Evolutionary conservation across 2,797 vertebrate species (phyloP), one percentile per base, ranked within the genome.

Genomic region (Danio choprae): DNA sequence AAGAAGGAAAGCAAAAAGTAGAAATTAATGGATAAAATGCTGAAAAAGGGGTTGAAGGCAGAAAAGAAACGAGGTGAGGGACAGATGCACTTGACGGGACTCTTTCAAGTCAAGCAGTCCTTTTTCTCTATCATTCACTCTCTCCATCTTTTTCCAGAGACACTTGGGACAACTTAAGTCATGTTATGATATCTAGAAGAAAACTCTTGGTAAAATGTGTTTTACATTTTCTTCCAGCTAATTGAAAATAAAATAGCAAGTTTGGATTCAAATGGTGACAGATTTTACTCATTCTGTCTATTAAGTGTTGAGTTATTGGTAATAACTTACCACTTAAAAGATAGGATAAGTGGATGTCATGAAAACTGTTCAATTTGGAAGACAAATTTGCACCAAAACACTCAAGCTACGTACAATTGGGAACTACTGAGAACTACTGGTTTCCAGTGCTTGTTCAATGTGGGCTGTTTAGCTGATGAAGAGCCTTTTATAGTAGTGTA

Each of bases 51-150:
- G 89, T 90, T 90, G 90, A 92, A 93, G 92, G 90, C 91, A 92
- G 92, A 90, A 92, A 90, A 87, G 92, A 93, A 90, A 90, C 5
- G 88, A 92, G 90, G 87, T 84, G 91, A 87, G 90, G 93, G 94
- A 93, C 93, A 94, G 94, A 94, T 94, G 94, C 93, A 94, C 94
- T 95, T 94, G 90, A 93, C 92, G 90, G 94, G 95, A 92, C 92
- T 89, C 92, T 43, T 64, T 77, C 87, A 92, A 90, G 91, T 90
- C 93, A 93, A 90, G 91, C 90, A 92, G 91, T 89, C 90, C 91
- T 91, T 91, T 90, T 90, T 91, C 81, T 91, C 89, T 89, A 80
- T 81, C 58, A 46, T 46, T 20, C 44, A 55, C 78, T 48, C 63
- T n/a, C 62, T 74, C 48, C 41, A 46, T 79, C 50, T 64, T 60